Evolutionary conservation across 2,113 vertebrate genomes (phyloP), one percentile per base, ranked within the genome.

Genomic region (Syngnathus floridae): DNA sequence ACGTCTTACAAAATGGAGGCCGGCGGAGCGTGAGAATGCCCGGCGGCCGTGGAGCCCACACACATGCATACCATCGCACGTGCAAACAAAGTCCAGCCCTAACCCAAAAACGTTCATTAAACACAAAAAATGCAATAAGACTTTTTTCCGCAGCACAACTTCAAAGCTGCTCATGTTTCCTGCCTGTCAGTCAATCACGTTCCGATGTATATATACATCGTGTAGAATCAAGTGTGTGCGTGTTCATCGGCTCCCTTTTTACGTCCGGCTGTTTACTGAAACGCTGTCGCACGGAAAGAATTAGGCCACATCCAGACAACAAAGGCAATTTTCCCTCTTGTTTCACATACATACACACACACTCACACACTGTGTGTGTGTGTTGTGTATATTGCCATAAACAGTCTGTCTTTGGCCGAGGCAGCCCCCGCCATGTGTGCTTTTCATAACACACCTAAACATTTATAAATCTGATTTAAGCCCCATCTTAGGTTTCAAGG

Each of bases 381-480:
- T 31, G 26, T 31, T 31, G 26, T 64, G 67, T 64, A 31, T 45
- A 52, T 62, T 56, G 40, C 66, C 70, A 78, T 49, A 82, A 63
- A 85, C 45, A 76, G 68, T 68, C 56, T 35, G 72, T 65, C 71
- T 73, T 72, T 68, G 9, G 69, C 75, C 65, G 37, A 61, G 64
- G 38, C 51, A 31, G 77, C 31, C 73, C 64, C 19, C 19, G 72
- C 26, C 22, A 1, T 83, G 86, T 87, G 88, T 91, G 88, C 88
- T 90, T 91, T 89, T 91, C 82, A 89, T 91, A 91, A 91, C 81
- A 79, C 86, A 88, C 86, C 88, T 89, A 91, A 92, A 92, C 90
- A 92, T 92, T 91, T 91, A 89, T 88, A 91, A 92, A 91, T 92
- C 88, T 88, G 85, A 91, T 91, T 92, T 91, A 89, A 90, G 48